Evolutionary conservation across 2,888 invertebrate genomes (phyloP).

Genomic region (Diarsia mendica): DNA sequence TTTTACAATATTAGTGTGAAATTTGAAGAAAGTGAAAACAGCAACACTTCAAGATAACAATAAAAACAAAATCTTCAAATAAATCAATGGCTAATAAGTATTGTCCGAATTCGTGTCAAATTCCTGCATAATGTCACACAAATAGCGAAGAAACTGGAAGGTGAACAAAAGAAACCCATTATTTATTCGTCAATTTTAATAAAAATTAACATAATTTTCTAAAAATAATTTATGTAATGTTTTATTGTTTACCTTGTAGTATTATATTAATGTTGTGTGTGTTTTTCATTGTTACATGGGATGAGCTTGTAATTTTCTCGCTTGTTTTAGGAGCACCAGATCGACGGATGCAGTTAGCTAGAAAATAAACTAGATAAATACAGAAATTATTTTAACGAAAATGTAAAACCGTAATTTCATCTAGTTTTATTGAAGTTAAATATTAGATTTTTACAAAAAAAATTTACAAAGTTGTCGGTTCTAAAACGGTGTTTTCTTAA

Average conservation of each 20-base stretch:
- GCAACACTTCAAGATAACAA: conserved; percentile 30
- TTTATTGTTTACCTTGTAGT: conserved; percentile 5
- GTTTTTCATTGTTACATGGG: neutral
- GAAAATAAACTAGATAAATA: too few relatives aligned
- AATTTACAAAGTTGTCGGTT: too few relatives aligned
- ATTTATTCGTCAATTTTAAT: conserved; percentile 32
- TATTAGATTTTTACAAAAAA: too few relatives aligned
- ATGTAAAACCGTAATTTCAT: too few relatives aligned
- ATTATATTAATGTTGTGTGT: conserved; percentile 1
- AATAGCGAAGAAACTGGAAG: conserved; percentile 32
- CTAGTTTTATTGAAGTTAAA: too few relatives aligned
- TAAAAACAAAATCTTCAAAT: conserved; percentile 31
- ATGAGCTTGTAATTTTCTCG: neutral
- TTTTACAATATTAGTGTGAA: conserved; percentile 2
- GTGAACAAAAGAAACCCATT: conserved; percentile 46
- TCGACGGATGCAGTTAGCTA: too few relatives aligned
- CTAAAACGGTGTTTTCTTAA: too few relatives aligned
- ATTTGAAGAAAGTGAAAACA: conserved; percentile 44
- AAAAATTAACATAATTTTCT: conserved; percentile 55
- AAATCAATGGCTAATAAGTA: conserved; percentile 46
- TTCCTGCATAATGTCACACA: conserved; percentile 57
- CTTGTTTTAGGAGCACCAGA: neutral
- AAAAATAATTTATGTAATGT: conserved; percentile 38
- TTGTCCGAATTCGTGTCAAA: conserved; percentile 53
- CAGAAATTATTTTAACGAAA: too few relatives aligned